Base-by-base conservation (phyloP, 1,140 invertebrate species). In the Halictus rubicundus region DNA sequence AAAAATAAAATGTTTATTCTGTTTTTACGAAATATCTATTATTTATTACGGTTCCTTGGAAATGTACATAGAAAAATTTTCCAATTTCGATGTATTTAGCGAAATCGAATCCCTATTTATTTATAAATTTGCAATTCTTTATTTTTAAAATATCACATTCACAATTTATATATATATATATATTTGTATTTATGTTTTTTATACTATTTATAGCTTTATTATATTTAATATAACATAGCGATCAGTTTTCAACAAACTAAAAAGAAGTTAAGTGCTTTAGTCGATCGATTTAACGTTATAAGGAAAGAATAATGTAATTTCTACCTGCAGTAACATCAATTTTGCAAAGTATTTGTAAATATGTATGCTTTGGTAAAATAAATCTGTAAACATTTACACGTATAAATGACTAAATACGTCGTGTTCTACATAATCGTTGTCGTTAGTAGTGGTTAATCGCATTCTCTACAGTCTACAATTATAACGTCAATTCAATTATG, bases 261-360 rank as follows among this genome's bases (percentile, higher is more conserved):
- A 63, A n/a, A 7, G 54, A 46, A 46, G 54, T 64, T 5, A 68
- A 59, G 46, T 71, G 68, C 72, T 85, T 68, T 81, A 57, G n/a
- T 87, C 66, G 23, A 69, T n/a, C 16, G 59, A 68, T 61, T 83
- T 69, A 60, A 73, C 59, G 54, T 81, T 49, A 60, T 54, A 77
- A 60, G 78, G 59, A 64, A 65, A 59, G 23, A 32, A 80, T 87
- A 64, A 75, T 84, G 68, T 80, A 78, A 84, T 81, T 78, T 86
- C 70, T 69, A 87, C 74, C 52, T 80, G 71, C 69, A 76, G 71
- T 71, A 84, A 83, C 68, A n/a, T n/a, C n/a, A 82, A 78, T 88
- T 89, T 87, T 90, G 80, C 84, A 84, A 87, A 88, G 74, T 82
- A 89, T 87, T 88, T 90, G 89, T 90, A 90, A 90, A 90, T 90